Conservation (phyloP, 2,888 invertebrate species). For the Drosophila ezoana region DNA sequence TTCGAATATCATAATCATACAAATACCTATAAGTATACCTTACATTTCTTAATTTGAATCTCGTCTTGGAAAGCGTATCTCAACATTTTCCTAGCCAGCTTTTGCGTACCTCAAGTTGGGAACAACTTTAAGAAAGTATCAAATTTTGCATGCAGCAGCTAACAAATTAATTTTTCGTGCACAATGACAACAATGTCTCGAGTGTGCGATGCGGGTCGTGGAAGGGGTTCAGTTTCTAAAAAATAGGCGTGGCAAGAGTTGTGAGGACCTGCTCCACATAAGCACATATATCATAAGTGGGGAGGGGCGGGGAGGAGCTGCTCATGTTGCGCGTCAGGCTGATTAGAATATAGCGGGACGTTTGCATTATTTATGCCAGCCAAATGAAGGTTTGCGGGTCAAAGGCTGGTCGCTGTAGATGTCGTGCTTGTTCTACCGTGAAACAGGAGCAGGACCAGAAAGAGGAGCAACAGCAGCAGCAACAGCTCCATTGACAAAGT, state of each 20-base stretch:
- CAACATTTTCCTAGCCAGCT: not conserved
- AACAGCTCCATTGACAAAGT: conserved; percentile 60
- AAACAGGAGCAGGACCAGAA: conserved; percentile 1
- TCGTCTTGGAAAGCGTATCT: not conserved
- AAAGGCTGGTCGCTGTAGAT: conserved; percentile 38
- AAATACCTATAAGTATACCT: no score
- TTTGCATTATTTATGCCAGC: conserved; percentile 66
- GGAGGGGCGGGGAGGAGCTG: conserved; percentile 9
- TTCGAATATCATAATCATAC: no score
- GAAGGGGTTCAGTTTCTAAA: not conserved
- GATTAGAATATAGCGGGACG: conserved; percentile 77
- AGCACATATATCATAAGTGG: conserved; percentile 54
- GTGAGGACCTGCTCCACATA: conserved; percentile 1
- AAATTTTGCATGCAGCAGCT: conserved; percentile 48
- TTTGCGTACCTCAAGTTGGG: not conserved
- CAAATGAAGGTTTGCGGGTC: conserved; percentile 79
- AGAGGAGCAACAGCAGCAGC: not conserved
- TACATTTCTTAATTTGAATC: no score
- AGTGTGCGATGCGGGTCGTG: conserved; percentile 20
- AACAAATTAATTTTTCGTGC: conserved; percentile 81
- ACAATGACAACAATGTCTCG: conserved; percentile 58
- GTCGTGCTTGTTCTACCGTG: not conserved
- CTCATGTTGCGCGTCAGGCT: conserved; percentile 75
- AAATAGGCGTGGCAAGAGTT: conserved; percentile 16
- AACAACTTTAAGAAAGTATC: conserved; percentile 52